Percentiles rank a stretch among this genome's conserved stretches.
These are phyloP conservation scores for Pseudochirops corinnae DNA, from an alignment of 2,797 vertebrate species.

Conservation along the genomic window DNA sequence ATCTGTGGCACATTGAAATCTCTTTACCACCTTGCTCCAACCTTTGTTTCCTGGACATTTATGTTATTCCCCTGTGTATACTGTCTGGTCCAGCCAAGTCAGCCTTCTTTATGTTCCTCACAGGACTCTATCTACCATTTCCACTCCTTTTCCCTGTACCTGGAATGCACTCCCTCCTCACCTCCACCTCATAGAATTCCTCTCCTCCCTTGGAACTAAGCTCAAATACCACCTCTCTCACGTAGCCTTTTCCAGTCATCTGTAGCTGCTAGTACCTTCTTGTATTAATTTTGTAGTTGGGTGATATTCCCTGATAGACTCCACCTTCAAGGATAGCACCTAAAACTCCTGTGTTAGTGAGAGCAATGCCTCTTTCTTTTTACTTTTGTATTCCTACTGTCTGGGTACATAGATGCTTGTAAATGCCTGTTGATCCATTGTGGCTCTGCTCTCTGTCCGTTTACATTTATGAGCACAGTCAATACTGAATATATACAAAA, in stretches of 20 bases:
- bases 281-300: neutral
- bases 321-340: neutral
- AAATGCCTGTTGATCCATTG: neutral
- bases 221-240: neutral
- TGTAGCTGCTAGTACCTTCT: neutral
- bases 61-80: neutral
- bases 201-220: neutral
- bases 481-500: neutral
- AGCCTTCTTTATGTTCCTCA: neutral
- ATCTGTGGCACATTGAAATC: neutral
- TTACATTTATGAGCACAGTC: neutral
- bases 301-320: neutral
- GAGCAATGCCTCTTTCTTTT: neutral
- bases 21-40: neutral
- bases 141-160: neutral
- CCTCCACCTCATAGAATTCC: neutral
- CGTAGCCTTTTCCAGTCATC: neutral
- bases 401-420: neutral
- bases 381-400: neutral
- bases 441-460: neutral
- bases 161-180: neutral
- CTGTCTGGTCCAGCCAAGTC: neutral
- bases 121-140: neutral
- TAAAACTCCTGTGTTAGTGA: neutral
- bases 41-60: neutral